Evolutionary conservation across 35 echinoderm and acorn worm species (phyloP).

Genomic region (Apostichopus parvimensis): DNA sequence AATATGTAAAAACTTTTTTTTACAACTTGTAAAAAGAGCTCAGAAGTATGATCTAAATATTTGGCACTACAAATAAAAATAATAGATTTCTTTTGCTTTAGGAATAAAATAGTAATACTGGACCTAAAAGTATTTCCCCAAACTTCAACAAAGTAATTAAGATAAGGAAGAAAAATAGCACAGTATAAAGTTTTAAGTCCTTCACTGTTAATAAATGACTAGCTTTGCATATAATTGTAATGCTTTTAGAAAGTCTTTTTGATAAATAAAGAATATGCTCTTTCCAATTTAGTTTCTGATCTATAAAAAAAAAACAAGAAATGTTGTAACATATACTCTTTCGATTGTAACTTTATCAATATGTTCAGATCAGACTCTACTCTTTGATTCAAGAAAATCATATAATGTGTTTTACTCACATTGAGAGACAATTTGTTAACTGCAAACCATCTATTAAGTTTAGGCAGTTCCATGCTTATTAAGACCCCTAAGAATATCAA

Average conservation of each 20-base stretch:
- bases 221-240: conserved; percentile 8
- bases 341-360: too few species aligned
- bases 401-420: conserved; percentile 8
- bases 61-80: too few species aligned
- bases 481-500: background rate
- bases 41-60: too few species aligned
- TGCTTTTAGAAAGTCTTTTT: background rate
- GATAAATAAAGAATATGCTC: too few species aligned
- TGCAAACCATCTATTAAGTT: conserved; percentile 15
- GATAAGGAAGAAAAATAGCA: conserved; percentile 3
- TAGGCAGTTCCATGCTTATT: background rate
- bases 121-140: background rate
- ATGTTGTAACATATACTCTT: too few species aligned
- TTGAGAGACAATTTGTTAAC: background rate
- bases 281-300: too few species aligned
- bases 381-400: background rate
- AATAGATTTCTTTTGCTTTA: too few species aligned
- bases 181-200: background rate
- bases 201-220: conserved; percentile 5
- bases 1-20: too few species aligned
- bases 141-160: conserved; percentile 5
- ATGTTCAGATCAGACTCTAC: too few species aligned
- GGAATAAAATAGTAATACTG: too few species aligned
- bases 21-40: too few species aligned
- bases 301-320: too few species aligned